These are phyloP conservation scores for Lysiphlebus fabarum DNA, from an alignment of 1,140 invertebrate genomes.

Conservation along the genomic window DNA sequence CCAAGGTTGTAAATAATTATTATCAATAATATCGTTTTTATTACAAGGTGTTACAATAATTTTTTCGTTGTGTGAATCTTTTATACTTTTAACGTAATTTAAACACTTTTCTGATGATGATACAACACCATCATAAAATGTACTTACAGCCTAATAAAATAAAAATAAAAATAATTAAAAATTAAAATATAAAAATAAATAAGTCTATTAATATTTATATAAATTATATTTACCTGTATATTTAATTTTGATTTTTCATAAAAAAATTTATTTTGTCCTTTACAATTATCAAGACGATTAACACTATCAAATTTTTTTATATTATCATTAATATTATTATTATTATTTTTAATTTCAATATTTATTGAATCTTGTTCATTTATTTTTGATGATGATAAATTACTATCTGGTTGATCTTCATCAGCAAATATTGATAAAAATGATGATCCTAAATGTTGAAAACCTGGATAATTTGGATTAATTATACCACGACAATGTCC, in stretches of 20 bases:
- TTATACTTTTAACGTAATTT: slow-evolving; percentile 49
- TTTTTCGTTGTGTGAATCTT: slow-evolving; percentile 36
- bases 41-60: slow-evolving; percentile 16
- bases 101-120: slow-evolving; percentile 48
- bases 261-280: slow-evolving; percentile 57
- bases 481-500: slow-evolving; percentile 62
- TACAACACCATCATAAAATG: slow-evolving; percentile 43
- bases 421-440: slow-evolving; percentile 35
- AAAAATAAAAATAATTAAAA: slow-evolving; percentile 22
- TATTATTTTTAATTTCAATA: slow-evolving; percentile 2
- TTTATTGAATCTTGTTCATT: slow-evolving; percentile 3
- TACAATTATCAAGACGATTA: slow-evolving; percentile 57
- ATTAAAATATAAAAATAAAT: slow-evolving; percentile 5
- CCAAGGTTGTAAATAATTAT: slow-evolving; percentile 20
- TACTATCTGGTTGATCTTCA: slow-evolving; percentile 15
- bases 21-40: slow-evolving; percentile 13
- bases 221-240: slow-evolving; percentile 42
- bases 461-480: slow-evolving; percentile 76
- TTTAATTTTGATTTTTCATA: slow-evolving; percentile 62
- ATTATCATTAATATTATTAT: slow-evolving; percentile 18
- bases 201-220: not conserved
- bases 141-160: slow-evolving; percentile 43
- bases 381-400: not conserved
- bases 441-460: slow-evolving; percentile 51
- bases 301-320: slow-evolving; percentile 46